Evolutionary conservation across 2,797 vertebrate genomes (phyloP), one percentile per base, ranked within the genome.

Genomic region (Ctenochaetus hawaiiensis): DNA sequence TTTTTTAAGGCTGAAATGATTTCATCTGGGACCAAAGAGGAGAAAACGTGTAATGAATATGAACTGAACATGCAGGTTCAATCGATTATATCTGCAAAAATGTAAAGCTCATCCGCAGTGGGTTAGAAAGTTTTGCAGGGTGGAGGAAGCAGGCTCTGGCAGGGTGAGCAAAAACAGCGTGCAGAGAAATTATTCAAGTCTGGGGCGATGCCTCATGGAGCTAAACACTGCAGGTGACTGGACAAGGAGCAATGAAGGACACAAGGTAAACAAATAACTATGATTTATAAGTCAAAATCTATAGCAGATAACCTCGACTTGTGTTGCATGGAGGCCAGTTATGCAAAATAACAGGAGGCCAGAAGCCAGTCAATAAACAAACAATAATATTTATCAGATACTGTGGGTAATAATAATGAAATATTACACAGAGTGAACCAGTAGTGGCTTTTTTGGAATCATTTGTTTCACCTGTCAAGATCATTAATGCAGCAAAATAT

Each of bases 161-260:
- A 79, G 54, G 16, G 63, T 20, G 53, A 57, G 30, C 6, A 66
- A 75, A 18, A 9, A 62, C 76, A 77, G 54, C 51, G 30, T 8
- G 22, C 60, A 10, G 30, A 30, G 44, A 75, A 63, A 87, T 79
- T 70, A 87, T 52, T 39, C 61, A 44, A 45, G 68, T 61, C 62
- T 77, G 63, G 37, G 70, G 30, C 48, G 73, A 78, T 51, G 70
- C 69, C 45, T 75, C 54, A 18, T 56, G 61, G 39, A 56, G 79
- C 22, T 62, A 5, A 45, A 53, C 47, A 49, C 67, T 22, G 61
- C 69, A 71, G 82, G 73, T 79, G 73, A 41, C 69, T 49, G 30
- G 6, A 67, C 44, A 63, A 72, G 78, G 63, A 57, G 61, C 43
- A 67, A 58, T 68, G 62, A 80, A 84, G 70, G 79, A 73, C 72